These are phyloP conservation scores for Drosophila lutescens DNA, from an alignment of 2,888 invertebrate species.

Conservation along the genomic window DNA sequence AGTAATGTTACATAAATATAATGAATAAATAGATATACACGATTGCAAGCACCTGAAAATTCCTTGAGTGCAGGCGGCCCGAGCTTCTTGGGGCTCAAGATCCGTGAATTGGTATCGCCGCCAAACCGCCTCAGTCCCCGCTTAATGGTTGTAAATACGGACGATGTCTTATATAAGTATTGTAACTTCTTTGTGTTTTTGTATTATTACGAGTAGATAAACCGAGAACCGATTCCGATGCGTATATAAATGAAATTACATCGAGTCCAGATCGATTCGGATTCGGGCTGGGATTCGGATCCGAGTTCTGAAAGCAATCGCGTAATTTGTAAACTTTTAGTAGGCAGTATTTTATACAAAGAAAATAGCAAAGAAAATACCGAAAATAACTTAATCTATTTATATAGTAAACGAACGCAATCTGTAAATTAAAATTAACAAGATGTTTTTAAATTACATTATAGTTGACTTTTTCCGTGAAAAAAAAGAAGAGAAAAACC, in stretches of 20 bases:
- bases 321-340: conserved; percentile 68
- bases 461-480: conserved; percentile 78
- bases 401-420: conserved; percentile 29
- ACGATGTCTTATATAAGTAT: conserved; percentile 67
- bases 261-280: conserved; percentile 10
- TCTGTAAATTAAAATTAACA: conserved; percentile 45
- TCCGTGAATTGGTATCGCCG: neutral
- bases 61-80: conserved; percentile 13
- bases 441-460: conserved; percentile 39
- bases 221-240: conserved; percentile 6
- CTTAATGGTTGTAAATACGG: conserved; percentile 40
- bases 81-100: neutral
- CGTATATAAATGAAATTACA: conserved; percentile 28
- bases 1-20: conserved; percentile 24
- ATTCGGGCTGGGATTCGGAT: neutral
- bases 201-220: conserved; percentile 20
- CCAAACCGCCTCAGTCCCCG: conserved; percentile 17
- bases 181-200: conserved; percentile 61
- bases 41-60: conserved; percentile 22
- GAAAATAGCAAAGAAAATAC: conserved; percentile 12
- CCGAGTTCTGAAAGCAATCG: conserved; percentile 68
- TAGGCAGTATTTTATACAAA: conserved; percentile 65
- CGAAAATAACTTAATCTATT: conserved; percentile 20
- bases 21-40: conserved; percentile 28
- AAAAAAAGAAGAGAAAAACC: conserved; percentile 43